Base-by-base conservation (phyloP, 2,888 invertebrate genomes). In the Amorpha juglandis region DNA sequence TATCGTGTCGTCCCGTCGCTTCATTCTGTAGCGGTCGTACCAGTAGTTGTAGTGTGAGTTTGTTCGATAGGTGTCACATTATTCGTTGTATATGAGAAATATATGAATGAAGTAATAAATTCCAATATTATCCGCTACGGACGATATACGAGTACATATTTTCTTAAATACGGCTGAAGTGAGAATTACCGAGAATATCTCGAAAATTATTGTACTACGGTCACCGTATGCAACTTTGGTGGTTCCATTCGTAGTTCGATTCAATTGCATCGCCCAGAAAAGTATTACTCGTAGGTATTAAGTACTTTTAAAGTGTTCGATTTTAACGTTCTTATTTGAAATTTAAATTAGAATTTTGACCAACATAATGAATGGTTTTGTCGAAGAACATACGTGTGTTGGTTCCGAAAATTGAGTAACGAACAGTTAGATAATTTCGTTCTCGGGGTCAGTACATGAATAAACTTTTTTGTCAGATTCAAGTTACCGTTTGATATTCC, bases 391-490 rank as follows among this genome's bases (percentile, higher is more conserved):
- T 78, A 82, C 80, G 82, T 84, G 84, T 77, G 74, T 70, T 78
- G 81, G 68, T 77, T 79, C 71, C 74, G 69, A 77, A 82, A 87
- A 85, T 87, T 83, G 77, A 81, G 81, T 81, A 80, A 80, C 79
- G 74, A 80, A 85, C 89, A 89, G 89, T 88, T 89, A 88, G 84
- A 86, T 87, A 82, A 88, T 87, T 87, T 85, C 73, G 76, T 81
- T 79, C 73, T 78, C 70, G 77, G 76, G 82, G 85, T 85, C 85
- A 80, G 77, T 74, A 72, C 79, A 78, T 82, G 81, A 84, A 78
- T 83, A 77, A 77, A 78, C 78, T 86, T 86, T n/a, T 87, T 87
- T 87, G 82, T 83, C 78, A 75, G 69, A 72, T 71, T 9, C 72
- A 73, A 81, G 77, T 83, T 86, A 85, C 86, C 86, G 88, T 86